Percentiles rank a stretch among this genome's conserved stretches.
Evolutionary conservation across 2,888 invertebrate species (phyloP).

Genomic region (Cephus pulcher): DNA sequence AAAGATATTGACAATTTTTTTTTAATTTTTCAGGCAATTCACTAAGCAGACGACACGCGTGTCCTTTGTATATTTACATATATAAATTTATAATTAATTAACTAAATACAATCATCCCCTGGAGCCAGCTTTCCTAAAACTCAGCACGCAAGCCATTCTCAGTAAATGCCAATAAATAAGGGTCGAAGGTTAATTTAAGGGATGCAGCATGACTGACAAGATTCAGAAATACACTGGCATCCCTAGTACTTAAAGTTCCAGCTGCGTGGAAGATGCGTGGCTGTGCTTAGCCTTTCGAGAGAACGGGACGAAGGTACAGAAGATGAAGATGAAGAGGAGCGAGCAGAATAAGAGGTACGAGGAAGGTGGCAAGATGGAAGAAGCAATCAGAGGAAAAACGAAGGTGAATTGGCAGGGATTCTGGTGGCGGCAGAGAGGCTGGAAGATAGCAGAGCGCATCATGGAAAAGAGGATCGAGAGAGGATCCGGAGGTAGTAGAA

Average conservation of each 20-base stretch:
- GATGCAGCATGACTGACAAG: not conserved
- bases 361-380: not conserved
- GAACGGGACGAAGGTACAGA: not conserved
- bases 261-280: not conserved
- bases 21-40: not conserved
- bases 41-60: not conserved
- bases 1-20: not conserved
- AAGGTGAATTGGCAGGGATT: constrained; percentile 37
- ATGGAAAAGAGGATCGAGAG: constrained; percentile 21
- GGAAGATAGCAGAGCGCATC: constrained; percentile 20
- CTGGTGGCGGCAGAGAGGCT: constrained; percentile 11
- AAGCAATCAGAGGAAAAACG: constrained; percentile 35
- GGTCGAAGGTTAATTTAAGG: not conserved
- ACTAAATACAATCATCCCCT: not conserved
- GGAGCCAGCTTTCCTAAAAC: not conserved
- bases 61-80: not conserved
- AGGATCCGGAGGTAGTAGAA: constrained; percentile 5
- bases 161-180: not conserved
- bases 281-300: not conserved
- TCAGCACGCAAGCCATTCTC: not conserved
- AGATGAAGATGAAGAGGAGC: not conserved
- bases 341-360: not conserved
- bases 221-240: not conserved
- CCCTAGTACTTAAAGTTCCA: not conserved
- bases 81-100: not conserved